Conservation (phyloP, 2,113 vertebrate species). For the Bostrychus sinensis region DNA sequence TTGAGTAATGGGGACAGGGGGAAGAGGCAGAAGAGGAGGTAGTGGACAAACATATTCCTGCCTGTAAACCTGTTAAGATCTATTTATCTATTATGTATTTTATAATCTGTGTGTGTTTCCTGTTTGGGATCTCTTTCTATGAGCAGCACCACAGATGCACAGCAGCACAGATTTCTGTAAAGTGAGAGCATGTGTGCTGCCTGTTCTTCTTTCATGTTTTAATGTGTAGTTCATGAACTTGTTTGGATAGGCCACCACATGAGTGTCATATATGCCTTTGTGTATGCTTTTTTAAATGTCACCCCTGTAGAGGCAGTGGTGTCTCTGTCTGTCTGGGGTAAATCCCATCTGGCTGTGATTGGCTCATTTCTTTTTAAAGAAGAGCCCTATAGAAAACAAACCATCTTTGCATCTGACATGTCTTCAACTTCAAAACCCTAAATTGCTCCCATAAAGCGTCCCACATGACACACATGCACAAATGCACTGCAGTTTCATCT, state of each 20-base stretch:
- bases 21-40: no score
- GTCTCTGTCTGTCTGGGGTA: conserved; percentile 48
- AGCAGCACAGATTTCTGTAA: conserved; percentile 23
- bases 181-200: conserved; percentile 33
- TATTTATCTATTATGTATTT: neutral
- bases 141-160: conserved; percentile 28
- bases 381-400: conserved; percentile 76
- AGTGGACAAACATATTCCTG: no score
- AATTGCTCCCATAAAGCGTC: conserved; percentile 79
- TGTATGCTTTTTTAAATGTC: conserved; percentile 26
- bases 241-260: conserved; percentile 30
- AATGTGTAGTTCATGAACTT: conserved; percentile 5
- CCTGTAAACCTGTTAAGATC: no score
- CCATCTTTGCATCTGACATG: conserved; percentile 77
- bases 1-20: no score
- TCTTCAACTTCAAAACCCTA: conserved; percentile 74
- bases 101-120: conserved; percentile 27
- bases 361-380: conserved; percentile 71
- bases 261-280: conserved; percentile 25
- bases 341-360: conserved; percentile 78
- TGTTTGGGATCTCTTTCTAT: conserved; percentile 30
- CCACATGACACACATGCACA: conserved; percentile 45
- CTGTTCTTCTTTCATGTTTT: conserved; percentile 16
- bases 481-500: conserved; percentile 55
- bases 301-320: conserved; percentile 49